A percentile compares a stretch with the other conserved stretches of the same genome.
phyloP scores from a whole-genome alignment of 2,888 invertebrate genomes.

The Micoletzkya japonica region DNA sequence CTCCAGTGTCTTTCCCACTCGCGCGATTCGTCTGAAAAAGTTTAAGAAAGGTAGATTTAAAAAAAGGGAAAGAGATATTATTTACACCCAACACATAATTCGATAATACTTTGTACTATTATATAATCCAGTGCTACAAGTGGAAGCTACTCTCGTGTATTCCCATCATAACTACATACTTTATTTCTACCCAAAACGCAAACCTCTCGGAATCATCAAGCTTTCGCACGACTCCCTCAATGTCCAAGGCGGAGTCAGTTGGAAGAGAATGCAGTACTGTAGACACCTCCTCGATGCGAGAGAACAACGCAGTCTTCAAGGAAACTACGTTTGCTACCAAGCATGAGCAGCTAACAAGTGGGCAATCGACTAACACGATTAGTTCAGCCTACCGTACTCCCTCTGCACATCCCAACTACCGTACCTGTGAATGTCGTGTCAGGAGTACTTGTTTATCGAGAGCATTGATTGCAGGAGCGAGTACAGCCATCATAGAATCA shows the following conservation, averaged over 20 bases:
- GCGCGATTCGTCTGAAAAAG: background rate
- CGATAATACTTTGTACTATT: background rate
- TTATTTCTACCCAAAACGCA: background rate
- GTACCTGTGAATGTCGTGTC: constrained; percentile 34
- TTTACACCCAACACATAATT: background rate
- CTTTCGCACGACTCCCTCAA: constrained; percentile 20
- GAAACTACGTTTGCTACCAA: background rate
- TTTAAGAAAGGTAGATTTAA: constrained; percentile 5
- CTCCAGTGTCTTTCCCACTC: constrained; percentile 26
- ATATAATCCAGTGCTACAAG: background rate
- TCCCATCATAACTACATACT: background rate
- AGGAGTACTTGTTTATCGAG: constrained; percentile 34
- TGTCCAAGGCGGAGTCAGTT: constrained; percentile 3
- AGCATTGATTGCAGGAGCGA: constrained; percentile 30
- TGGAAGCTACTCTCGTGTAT: background rate
- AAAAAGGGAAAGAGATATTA: background rate
- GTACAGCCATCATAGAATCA: constrained; percentile 26
- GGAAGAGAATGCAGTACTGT: constrained; percentile 1
- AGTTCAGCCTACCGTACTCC: background rate
- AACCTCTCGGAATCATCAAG: constrained; percentile 19
- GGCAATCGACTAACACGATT: background rate
- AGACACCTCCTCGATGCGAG: constrained; percentile 27
- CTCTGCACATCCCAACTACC: background rate
- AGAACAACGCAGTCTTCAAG: constrained; percentile 6
- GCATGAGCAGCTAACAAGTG: background rate